These are phyloP conservation scores for Gila orcuttii DNA, from an alignment of 2,113 vertebrate genomes.

Conservation along the genomic window DNA sequence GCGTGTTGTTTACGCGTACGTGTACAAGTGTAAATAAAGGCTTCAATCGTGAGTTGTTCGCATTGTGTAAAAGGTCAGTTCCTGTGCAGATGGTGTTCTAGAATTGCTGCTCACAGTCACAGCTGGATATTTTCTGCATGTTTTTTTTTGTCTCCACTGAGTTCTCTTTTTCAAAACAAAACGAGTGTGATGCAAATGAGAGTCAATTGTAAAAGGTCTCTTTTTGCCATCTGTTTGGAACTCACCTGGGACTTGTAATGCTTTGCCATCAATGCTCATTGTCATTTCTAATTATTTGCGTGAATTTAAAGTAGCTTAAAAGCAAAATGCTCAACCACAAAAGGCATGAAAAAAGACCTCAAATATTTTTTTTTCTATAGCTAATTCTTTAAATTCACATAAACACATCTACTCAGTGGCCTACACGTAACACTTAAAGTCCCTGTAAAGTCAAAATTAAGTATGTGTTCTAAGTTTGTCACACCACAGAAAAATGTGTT, in stretches of 20 bases:
- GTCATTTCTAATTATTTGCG: conserved; percentile 46
- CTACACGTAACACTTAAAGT: background rate
- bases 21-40: conserved; percentile 32
- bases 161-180: conserved; percentile 30
- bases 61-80: conserved; percentile 48
- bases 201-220: conserved; percentile 46
- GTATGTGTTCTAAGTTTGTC: too few species aligned
- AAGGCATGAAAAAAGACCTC: background rate
- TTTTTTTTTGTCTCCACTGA: conserved; percentile 3
- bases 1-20: background rate
- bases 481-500: too few species aligned
- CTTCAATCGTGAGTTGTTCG: background rate
- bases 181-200: conserved; percentile 53
- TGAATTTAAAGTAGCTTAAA: conserved; percentile 37
- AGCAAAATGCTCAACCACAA: background rate
- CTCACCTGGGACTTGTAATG: conserved; percentile 51
- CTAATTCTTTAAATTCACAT: background rate
- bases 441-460: too few species aligned
- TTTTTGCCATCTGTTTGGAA: conserved; percentile 47
- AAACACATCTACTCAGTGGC: background rate
- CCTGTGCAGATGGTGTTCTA: conserved; percentile 38
- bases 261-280: conserved; percentile 41
- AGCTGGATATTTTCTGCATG: conserved; percentile 36
- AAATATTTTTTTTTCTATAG: background rate
- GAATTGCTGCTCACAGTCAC: conserved; percentile 22